These are phyloP conservation scores for Acanthosepion pharaonis DNA, from an alignment of 2,888 invertebrate genomes.

Conservation along the genomic window DNA sequence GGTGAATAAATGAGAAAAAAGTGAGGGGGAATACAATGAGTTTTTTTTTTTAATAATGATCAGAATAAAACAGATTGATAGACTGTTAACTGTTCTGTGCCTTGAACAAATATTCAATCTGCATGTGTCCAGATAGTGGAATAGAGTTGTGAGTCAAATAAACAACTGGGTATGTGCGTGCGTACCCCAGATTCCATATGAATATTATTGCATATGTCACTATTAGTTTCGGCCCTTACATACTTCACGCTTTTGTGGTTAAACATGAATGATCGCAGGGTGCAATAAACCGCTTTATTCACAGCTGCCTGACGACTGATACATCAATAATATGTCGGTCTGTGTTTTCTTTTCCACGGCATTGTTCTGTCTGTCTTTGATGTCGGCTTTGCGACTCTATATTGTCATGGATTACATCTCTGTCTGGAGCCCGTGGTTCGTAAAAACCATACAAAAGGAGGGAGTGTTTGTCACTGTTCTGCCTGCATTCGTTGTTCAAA, in stretches of 20 bases:
- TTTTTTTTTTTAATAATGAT: no score
- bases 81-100: no score
- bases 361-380: background rate
- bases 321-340: background rate
- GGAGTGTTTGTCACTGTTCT: background rate
- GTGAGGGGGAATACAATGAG: no score
- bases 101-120: no score
- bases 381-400: background rate
- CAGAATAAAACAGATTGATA: background rate
- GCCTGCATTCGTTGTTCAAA: background rate
- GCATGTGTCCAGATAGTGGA: background rate
- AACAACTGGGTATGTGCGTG: background rate
- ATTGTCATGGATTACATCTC: background rate
- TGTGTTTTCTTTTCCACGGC: background rate
- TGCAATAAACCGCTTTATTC: slow-evolving; percentile 15
- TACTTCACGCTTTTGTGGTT: background rate
- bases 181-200: background rate
- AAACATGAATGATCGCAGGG: background rate
- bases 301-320: background rate
- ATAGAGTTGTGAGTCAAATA: background rate
- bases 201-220: background rate
- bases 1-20: no score
- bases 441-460: background rate
- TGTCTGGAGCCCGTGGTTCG: background rate
- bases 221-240: background rate